Percentiles rank a stretch among this genome's conserved stretches.
These are phyloP conservation scores for Eupsittula cactorum DNA, from an alignment of 2,113 vertebrate species.

Conservation along the genomic window DNA sequence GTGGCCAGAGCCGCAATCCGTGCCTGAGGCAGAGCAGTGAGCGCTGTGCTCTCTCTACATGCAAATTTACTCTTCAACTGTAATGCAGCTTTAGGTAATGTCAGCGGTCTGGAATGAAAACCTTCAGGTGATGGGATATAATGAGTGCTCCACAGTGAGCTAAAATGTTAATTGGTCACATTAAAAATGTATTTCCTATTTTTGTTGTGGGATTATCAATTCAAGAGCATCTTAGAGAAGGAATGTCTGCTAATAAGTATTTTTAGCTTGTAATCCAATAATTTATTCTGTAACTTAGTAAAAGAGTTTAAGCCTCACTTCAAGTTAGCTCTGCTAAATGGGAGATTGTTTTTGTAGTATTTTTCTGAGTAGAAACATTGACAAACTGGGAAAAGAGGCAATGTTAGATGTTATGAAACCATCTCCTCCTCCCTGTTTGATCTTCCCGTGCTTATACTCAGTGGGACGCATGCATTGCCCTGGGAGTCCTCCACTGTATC, in stretches of 20 bases:
- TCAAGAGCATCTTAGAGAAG: background rate
- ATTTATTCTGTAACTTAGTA: constrained; percentile 10
- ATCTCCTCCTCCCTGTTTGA: background rate
- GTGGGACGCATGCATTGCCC: background rate
- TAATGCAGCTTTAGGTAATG: constrained; percentile 2
- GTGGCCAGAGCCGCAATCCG: background rate
- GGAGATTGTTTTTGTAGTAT: background rate
- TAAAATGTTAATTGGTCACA: background rate
- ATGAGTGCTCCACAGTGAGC: background rate
- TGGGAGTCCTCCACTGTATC: background rate
- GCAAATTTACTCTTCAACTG: background rate
- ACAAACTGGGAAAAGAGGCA: background rate
- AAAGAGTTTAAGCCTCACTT: background rate
- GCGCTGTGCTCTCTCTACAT: background rate
- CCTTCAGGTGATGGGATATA: background rate
- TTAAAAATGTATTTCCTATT: constrained; percentile 26
- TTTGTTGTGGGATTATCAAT: background rate
- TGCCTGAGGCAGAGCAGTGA: background rate
- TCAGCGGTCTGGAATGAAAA: constrained; percentile 19
- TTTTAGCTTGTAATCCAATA: constrained; percentile 14
- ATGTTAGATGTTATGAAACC: background rate
- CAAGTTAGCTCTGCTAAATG: background rate
- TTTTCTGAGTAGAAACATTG: background rate
- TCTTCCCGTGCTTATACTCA: background rate
- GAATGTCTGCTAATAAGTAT: background rate